Evolutionary conservation across 2,888 invertebrate genomes (phyloP).

Genomic region (Dilophus febrilis): DNA sequence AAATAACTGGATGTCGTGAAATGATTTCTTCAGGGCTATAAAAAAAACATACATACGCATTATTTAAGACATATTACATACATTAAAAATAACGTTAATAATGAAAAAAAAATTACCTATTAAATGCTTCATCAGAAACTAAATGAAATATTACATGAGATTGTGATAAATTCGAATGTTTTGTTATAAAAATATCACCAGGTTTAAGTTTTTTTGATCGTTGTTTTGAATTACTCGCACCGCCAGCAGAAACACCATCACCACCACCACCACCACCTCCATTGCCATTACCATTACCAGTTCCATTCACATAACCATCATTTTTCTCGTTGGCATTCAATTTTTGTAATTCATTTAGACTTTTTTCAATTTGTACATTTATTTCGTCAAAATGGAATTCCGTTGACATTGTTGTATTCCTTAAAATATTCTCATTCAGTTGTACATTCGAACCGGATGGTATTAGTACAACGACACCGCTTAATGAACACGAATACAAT

Average conservation of each 20-base stretch:
- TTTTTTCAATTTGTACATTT: constrained; percentile 66
- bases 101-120: too few species aligned
- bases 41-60: constrained; percentile 14
- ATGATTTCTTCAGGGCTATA: constrained; percentile 65
- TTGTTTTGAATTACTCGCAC: constrained; percentile 26
- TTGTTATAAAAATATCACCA: constrained; percentile 72
- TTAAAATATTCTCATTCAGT: constrained; percentile 26
- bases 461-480: constrained; percentile 68
- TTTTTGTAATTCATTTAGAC: constrained; percentile 38
- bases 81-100: too few species aligned
- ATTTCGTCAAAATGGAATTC: constrained; percentile 82
- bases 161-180: constrained; percentile 86
- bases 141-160: constrained; percentile 93
- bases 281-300: too few species aligned
- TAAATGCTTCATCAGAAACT: constrained; percentile 64
- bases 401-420: constrained; percentile 43
- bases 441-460: constrained; percentile 25
- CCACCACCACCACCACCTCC: constrained; percentile 5
- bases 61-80: too few species aligned
- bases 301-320: too few species aligned
- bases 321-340: constrained; percentile 13
- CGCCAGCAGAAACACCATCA: too few species aligned
- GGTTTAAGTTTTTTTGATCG: constrained; percentile 44
- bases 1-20: constrained; percentile 86
- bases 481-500: constrained; percentile 80